Evolutionary conservation across 2,113 vertebrate species (phyloP), one percentile per base, ranked within the genome.

Genomic region (Todiramphus saurophagus): DNA sequence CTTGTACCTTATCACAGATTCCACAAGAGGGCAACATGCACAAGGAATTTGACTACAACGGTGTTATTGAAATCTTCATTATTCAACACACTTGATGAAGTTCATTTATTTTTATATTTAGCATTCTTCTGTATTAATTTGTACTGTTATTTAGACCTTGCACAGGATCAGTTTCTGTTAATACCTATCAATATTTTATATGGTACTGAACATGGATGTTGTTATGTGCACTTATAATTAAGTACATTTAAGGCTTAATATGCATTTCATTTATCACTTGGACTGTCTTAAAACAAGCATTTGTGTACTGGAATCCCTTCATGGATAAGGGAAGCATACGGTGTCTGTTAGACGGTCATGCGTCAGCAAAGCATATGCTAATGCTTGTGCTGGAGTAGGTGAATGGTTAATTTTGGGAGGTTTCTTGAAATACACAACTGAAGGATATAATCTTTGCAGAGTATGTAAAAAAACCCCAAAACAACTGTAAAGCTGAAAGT

Each of bases 21-120:
- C 97, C 98, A 97, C 97, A 96, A 98, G 98, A 97, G 98, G 98
- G 98, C 98, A 97, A 95, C 85, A 89, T 97, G 53, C 64, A 93
- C 97, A 87, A 95, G 87, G 72, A 33, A 50, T 96, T 97, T 90
- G 79, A 24, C 41, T 53, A 9, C 59, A 70, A 31, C 1, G 6
- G 3, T 28, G 11, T 68, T 55, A 5, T 2, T 56, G 30, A 81
- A 84, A 83, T 19, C 17, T 80, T 64, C 59, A 53, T 94, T 91
- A 60, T 86, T n/a, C 56, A 56, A 37, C 11, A 89, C 79, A 39
- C 58, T 80, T 80, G 79, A 93, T 93, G 88, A 96, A 97, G 83
- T 89, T 93, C 91, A 93, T 48, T 93, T 92, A 83, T 93, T 97
- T 97, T 74, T 82, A 59, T 85, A 86, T 85, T 95, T 94, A 90